These are phyloP conservation scores for Scolanthus callimorphus DNA, from an alignment of 92 coral and sea anemone genomes.

Conservation along the genomic window DNA sequence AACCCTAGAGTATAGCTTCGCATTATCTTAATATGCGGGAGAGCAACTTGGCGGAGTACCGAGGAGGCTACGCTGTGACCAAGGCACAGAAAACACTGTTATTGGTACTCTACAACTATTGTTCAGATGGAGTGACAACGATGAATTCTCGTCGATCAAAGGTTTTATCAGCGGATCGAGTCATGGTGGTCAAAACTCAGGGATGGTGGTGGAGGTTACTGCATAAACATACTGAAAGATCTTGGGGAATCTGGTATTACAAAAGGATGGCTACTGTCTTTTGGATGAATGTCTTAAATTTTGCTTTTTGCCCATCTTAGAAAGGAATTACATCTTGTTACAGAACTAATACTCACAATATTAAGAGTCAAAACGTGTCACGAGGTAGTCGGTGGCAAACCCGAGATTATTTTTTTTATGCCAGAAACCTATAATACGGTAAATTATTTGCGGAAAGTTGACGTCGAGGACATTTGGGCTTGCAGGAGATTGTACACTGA, in stretches of 20 bases:
- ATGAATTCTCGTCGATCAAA: constrained; percentile 22
- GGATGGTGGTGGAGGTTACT: constrained; percentile 50
- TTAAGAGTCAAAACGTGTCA: constrained; percentile 35
- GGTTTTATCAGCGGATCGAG: constrained; percentile 43
- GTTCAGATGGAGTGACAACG: constrained; percentile 29
- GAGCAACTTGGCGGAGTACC: constrained; percentile 32
- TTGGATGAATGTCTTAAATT: constrained; percentile 37
- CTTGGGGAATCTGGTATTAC: constrained; percentile 20
- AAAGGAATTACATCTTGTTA: constrained; percentile 36
- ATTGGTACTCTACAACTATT: constrained; percentile 27
- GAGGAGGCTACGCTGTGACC: constrained; percentile 19
- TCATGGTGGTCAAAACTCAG: constrained; percentile 47
- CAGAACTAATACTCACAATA: constrained; percentile 43
- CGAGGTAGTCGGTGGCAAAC: constrained; percentile 44
- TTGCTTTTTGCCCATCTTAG: constrained; percentile 42
- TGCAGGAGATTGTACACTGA: constrained; percentile 38
- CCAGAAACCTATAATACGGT: constrained; percentile 22
- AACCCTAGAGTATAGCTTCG: constrained; percentile 16
- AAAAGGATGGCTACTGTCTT: constrained; percentile 12
- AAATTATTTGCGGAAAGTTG: constrained; percentile 33
- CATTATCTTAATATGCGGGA: constrained; percentile 7
- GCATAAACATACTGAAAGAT: constrained; percentile 40
- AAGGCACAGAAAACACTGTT: constrained; percentile 36
- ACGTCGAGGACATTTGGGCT: constrained; percentile 35
- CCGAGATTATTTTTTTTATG: constrained; percentile 40